A percentile compares a stretch with the other conserved stretches of the same genome.
These are phyloP conservation scores for Melanogrammus aeglefinus DNA, from an alignment of 2,797 vertebrate species.

Conservation along the genomic window DNA sequence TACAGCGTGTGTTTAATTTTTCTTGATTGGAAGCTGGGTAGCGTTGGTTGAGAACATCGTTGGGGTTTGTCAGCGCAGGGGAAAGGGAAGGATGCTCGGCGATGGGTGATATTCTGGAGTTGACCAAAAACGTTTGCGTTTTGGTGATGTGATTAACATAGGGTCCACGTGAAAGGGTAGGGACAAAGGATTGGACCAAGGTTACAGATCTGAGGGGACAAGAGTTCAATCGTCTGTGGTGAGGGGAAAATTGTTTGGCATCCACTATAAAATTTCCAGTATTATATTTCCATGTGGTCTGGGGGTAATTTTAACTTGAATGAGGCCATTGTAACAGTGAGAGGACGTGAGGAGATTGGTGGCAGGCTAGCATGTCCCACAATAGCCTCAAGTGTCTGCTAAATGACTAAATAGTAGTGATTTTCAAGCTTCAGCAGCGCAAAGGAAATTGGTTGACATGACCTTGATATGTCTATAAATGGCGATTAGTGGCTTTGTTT, in stretches of 20 bases:
- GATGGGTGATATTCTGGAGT: not conserved
- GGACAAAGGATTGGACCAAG: not conserved
- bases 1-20: not conserved
- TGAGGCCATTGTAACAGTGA: not conserved
- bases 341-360: not conserved
- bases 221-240: not conserved
- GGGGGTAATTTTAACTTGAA: too few relatives aligned
- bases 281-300: not conserved
- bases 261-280: not conserved
- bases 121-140: not conserved
- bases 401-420: not conserved
- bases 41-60: not conserved
- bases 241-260: not conserved
- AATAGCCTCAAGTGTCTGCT: not conserved
- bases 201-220: not conserved
- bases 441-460: too few relatives aligned
- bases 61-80: not conserved
- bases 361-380: not conserved
- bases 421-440: too few relatives aligned
- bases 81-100: not conserved
- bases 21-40: not conserved
- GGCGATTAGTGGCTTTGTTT: too few relatives aligned
- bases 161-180: not conserved
- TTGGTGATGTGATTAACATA: not conserved
- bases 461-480: too few relatives aligned